Percentiles rank a stretch among this genome's conserved stretches.
phyloP scores from a whole-genome alignment of 2,113 vertebrate species.

The Coracopsis vasa region DNA sequence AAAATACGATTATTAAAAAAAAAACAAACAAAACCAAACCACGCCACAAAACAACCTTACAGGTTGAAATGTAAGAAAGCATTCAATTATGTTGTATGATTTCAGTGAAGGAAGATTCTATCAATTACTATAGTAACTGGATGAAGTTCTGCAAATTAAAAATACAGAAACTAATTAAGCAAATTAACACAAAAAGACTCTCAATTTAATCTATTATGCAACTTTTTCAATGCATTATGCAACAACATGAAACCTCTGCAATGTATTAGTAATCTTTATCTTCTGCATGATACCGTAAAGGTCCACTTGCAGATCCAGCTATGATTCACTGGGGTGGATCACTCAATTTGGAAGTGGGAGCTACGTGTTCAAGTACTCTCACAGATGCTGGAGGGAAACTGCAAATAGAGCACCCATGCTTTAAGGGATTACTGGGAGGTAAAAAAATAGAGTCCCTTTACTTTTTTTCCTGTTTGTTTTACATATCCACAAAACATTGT shows the following conservation, averaged over 20 bases:
- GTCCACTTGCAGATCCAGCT: not conserved
- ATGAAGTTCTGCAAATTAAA: not conserved
- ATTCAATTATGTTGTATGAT: not conserved
- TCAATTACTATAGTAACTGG: not conserved
- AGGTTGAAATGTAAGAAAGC: not conserved
- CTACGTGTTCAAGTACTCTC: not conserved
- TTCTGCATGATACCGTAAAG: not conserved
- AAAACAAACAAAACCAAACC: rapidly evolving
- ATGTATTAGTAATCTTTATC: not conserved
- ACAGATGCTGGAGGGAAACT: not conserved
- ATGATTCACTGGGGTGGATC: not conserved
- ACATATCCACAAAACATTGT: not conserved
- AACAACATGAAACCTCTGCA: not conserved
- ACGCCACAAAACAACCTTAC: not conserved
- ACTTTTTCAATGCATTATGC: not conserved
- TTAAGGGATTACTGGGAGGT: not conserved
- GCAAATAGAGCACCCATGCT: not conserved
- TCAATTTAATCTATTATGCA: not conserved
- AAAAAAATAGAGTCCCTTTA: not conserved
- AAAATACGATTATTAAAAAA: not conserved
- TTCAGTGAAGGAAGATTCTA: not conserved
- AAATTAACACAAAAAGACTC: not conserved
- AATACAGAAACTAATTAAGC: not conserved
- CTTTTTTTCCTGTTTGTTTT: not conserved
- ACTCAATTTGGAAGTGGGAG: not conserved